Evolutionary conservation across 2,113 vertebrate species (phyloP).

Genomic region (Embiotoca jacksoni): DNA sequence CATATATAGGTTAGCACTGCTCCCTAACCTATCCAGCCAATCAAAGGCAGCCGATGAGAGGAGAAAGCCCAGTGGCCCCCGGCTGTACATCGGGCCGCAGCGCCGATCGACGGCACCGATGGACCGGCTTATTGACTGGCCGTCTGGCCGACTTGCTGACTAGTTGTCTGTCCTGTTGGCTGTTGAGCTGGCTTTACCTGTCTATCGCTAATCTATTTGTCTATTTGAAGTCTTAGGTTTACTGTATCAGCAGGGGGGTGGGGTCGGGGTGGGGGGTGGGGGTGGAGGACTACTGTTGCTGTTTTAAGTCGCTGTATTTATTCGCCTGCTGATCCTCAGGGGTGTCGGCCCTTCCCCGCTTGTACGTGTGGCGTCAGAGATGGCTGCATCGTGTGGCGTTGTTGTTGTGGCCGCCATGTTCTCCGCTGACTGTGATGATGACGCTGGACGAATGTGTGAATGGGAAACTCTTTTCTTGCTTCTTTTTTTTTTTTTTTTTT

Average conservation of each 20-base stretch:
- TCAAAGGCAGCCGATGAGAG: slow-evolving; percentile 56
- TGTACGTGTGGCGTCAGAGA: not conserved
- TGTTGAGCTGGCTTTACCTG: slow-evolving; percentile 32
- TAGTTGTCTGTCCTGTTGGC: slow-evolving; percentile 52
- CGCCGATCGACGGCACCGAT: slow-evolving; percentile 81
- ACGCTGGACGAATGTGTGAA: slow-evolving; percentile 49
- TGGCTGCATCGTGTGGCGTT: not conserved
- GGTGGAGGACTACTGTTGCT: slow-evolving; percentile 56
- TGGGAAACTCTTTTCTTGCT: slow-evolving; percentile 8
- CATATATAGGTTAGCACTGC: slow-evolving; percentile 90
- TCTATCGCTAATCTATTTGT: slow-evolving; percentile 62
- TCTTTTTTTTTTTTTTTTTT: slow-evolving; percentile 10
- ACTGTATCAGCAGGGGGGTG: slow-evolving; percentile 51
- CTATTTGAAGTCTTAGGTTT: slow-evolving; percentile 59
- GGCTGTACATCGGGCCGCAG: slow-evolving; percentile 79
- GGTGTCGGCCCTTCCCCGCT: slow-evolving; percentile 10
- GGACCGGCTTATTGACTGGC: slow-evolving; percentile 60
- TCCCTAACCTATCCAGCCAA: slow-evolving; percentile 82
- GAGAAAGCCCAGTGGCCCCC: slow-evolving; percentile 77
- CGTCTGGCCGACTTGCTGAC: slow-evolving; percentile 56
- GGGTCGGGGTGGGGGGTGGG: slow-evolving; percentile 25
- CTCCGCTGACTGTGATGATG: slow-evolving; percentile 17
- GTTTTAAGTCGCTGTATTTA: slow-evolving; percentile 67
- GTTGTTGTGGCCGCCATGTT: slow-evolving; percentile 36
- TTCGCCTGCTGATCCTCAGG: slow-evolving; percentile 19